Base-by-base conservation (phyloP, 1,140 invertebrate genomes). In the Temnothorax longispinosus region DNA sequence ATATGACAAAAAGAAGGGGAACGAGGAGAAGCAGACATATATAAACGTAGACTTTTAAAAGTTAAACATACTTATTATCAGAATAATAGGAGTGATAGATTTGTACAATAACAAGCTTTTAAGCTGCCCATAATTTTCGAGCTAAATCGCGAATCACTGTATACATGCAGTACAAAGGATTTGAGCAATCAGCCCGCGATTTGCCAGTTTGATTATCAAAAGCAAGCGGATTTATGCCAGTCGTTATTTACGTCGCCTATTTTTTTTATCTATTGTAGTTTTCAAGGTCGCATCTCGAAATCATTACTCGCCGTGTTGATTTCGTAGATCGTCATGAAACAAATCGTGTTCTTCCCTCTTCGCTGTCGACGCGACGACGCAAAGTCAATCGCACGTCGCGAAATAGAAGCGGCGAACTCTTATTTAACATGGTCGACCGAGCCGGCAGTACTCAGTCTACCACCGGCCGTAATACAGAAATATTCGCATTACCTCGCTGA, bases 361-460 rank as follows among this genome's bases (percentile, higher is more conserved):
- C 10, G 56, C 32, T 32, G 67, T 67, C 54, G 56, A 81, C 60
- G 8, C 67, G 52, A 60, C 44, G 47, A 38, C 60, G 35, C 60
- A 41, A 35, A 90, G 65, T 89, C 72, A 60, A 86, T 90, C 80
- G 71, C 72, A 74, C 58, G 77, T 60, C 86, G 87, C 72, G 76
- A 88, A 91, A 89, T 91, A 91, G 80, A 91, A 87, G 86, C 69
- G 74, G 77, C 72, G 62, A 76, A 50, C 86, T 89, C 88, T 91
- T 91, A 91, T 91, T 91, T 91, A 91, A 91, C 90, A 91, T 91
- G 89, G 91, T 80, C 86, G 90, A 82, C 78, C 44, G 81, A 69
- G 78, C 80, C 47, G 65, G 41, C 88, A 85, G 87, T 77, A 85
- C 78, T 91, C 90, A 91, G 88, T 91, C 86, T 84, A 88, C 71